These are phyloP conservation scores for Sitodiplosis mosellana DNA, from an alignment of 1,140 invertebrate species.

Conservation along the genomic window DNA sequence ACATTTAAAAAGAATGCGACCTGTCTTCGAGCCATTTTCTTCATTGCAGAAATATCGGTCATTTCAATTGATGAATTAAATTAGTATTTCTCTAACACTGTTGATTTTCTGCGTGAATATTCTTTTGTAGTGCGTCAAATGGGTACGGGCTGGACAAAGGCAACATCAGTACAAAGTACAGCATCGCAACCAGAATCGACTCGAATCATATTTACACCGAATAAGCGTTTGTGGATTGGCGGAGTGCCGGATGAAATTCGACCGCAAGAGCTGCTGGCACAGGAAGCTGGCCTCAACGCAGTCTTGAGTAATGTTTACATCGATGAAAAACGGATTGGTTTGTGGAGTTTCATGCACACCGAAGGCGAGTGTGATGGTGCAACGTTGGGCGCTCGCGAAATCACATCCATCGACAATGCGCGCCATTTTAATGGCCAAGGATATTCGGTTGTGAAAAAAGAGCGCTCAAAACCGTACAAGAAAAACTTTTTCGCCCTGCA, in stretches of 20 bases:
- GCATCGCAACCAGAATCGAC: slow-evolving; percentile 16
- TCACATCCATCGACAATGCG: slow-evolving; percentile 13
- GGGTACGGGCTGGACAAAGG: slow-evolving; percentile 7
- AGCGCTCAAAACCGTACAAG: slow-evolving; percentile 40
- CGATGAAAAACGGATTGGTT: slow-evolving; percentile 58
- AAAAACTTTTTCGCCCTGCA: slow-evolving; percentile 55
- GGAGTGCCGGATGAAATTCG: slow-evolving; percentile 31
- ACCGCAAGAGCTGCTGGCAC: slow-evolving; percentile 21
- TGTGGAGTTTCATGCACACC: slow-evolving; percentile 69
- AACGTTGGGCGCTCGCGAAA: slow-evolving; percentile 19
- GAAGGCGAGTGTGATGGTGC: slow-evolving; percentile 38
- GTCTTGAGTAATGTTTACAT: slow-evolving; percentile 61
- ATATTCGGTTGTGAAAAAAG: slow-evolving; percentile 48
- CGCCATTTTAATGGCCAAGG: slow-evolving; percentile 55
- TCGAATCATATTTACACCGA: slow-evolving; percentile 18
- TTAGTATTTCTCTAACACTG: no score
- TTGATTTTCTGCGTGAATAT: no score
- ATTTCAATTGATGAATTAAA: no score
- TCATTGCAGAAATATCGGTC: no score
- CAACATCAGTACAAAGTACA: slow-evolving; percentile 2
- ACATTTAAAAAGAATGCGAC: no score
- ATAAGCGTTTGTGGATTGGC: slow-evolving; percentile 37
- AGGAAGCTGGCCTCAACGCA: slow-evolving; percentile 37
- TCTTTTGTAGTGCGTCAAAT: slow-evolving; percentile 20
- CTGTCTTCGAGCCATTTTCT: no score